These are phyloP conservation scores for Nannoperca australis DNA, from an alignment of 2,797 vertebrate species.

Conservation along the genomic window DNA sequence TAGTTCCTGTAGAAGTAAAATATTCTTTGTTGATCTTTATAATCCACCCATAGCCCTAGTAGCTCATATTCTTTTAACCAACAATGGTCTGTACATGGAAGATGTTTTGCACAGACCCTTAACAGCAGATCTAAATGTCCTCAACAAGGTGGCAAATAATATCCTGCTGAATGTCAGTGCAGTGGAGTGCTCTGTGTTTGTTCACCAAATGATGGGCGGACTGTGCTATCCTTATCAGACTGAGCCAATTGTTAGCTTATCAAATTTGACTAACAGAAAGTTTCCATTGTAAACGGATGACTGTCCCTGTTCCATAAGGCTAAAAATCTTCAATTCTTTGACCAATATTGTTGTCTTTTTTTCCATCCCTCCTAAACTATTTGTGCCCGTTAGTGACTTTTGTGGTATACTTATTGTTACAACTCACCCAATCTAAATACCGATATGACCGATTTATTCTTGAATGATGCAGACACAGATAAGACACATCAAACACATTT, in stretches of 20 bases:
- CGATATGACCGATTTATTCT: neutral
- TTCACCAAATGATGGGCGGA: neutral
- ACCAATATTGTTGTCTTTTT: neutral
- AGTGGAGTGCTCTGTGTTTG: conserved; percentile 4
- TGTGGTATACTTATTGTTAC: neutral
- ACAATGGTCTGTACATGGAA: neutral
- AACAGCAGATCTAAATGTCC: conserved; percentile 10
- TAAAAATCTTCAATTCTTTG: conserved; percentile 4
- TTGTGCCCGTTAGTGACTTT: neutral
- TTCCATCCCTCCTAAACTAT: neutral
- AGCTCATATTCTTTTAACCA: conserved; percentile 16
- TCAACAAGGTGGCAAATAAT: neutral
- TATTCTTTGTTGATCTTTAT: conserved; percentile 1
- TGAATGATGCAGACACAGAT: neutral
- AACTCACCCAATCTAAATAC: neutral
- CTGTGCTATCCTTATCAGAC: too few relatives aligned
- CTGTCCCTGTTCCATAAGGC: neutral
- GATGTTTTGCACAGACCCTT: conserved; percentile 6
- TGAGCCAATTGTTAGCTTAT: neutral
- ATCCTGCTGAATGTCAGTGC: conserved; percentile 1
- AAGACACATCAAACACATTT: neutral
- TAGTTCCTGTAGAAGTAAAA: neutral
- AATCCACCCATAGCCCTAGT: neutral
- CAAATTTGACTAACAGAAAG: neutral
- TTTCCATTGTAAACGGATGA: conserved; percentile 1